phyloP scores from a whole-genome alignment of 2,888 invertebrate species.

The Isoperla grammatica region DNA sequence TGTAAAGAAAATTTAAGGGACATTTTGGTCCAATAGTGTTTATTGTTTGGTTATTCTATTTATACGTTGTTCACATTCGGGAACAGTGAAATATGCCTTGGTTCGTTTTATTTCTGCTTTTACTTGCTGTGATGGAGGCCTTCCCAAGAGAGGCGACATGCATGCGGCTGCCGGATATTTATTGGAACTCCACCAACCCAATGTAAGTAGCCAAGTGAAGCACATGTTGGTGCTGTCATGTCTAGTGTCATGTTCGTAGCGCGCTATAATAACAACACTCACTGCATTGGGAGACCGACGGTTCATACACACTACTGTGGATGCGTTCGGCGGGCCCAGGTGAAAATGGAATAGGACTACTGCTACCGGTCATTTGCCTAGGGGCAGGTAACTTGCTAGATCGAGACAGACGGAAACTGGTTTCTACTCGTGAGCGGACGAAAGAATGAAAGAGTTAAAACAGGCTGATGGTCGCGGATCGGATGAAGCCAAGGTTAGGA shows the following conservation, averaged over 20 bases:
- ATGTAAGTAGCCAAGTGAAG: constrained; percentile 44
- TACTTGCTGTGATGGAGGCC: constrained; percentile 49
- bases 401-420: constrained; percentile 8
- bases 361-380: constrained; percentile 24
- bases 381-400: background rate
- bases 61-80: constrained; percentile 1
- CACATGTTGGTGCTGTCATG: too few species aligned
- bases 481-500: constrained; percentile 19
- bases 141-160: constrained; percentile 48
- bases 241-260: too few species aligned
- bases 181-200: constrained; percentile 53
- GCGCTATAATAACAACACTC: too few species aligned
- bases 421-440: constrained; percentile 3
- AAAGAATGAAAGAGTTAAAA: constrained; percentile 4
- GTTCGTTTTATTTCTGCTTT: constrained; percentile 48
- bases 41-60: background rate
- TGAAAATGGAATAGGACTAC: constrained; percentile 24
- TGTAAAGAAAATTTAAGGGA: background rate
- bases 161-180: constrained; percentile 49
- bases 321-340: background rate
- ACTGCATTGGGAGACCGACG: background rate
- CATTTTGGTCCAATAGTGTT: background rate
- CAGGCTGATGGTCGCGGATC: background rate
- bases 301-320: background rate
- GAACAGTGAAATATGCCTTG: constrained; percentile 42